Base-by-base conservation (phyloP, 2,888 invertebrate species). In the Myopa testacea region DNA sequence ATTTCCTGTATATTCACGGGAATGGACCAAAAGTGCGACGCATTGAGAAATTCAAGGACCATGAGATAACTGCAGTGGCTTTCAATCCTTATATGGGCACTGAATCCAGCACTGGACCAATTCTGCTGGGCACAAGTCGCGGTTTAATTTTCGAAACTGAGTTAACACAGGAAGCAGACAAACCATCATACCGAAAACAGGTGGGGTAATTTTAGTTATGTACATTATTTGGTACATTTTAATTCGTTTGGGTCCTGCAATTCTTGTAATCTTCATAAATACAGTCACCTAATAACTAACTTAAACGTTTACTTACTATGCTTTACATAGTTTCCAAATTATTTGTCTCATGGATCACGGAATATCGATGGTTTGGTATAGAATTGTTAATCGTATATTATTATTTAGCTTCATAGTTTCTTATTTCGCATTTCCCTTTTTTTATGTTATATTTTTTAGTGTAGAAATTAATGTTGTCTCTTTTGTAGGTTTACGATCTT, bases 121-220 rank as follows among this genome's bases (percentile, higher is more conserved):
- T 98, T 83, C 90, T 98, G 62, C 87, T 98, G 67, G 98, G 98
- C 7, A 98, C 97, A 0, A 95, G 95, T 0, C 95, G 94, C 86
- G 98, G 98, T 0, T 90, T 96, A 67, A 95, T 98, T 80, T 93
- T 97, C 88, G 98, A 98, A 90, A 95, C 95, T 0, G 97, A 98
- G 88, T 91, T 98, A 73, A 93, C 93, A 34, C 91, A 93, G 14
- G 95, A 95, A 75, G 95, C 94, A 80, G 97, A 98, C 79, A 94
- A 94, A 86, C 93, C 95, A 88, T 93, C 95, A 88, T 95, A 96
- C 87, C 93, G 94, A 91, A 94, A 94, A 90, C 96, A 96, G 93
- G 96, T 96, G 91, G 86, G 26, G 79, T 60, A 70, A 34, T 16
- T 45, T 45, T 14, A 16, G 12, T 58, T 10, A 2, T 1, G n/a